A percentile compares a stretch with the other conserved stretches of the same genome.
These are phyloP conservation scores for Trichonephila clavipes DNA, from an alignment of 1,140 invertebrate species.

Conservation along the genomic window DNA sequence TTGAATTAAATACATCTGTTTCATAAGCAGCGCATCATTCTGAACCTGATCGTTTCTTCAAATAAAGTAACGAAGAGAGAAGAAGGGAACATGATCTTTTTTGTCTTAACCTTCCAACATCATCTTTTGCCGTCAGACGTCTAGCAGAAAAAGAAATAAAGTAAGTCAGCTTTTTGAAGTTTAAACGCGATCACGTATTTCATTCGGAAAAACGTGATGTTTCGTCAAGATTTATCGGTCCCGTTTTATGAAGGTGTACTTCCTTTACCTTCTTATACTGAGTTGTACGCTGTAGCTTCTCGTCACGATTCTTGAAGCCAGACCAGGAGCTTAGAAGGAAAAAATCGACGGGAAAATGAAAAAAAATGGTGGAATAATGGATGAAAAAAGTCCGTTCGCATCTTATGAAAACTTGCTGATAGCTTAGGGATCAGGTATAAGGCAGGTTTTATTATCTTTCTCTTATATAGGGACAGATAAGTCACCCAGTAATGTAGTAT, in stretches of 20 bases:
- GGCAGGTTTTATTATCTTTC: conserved; percentile 66
- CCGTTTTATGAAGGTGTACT: conserved; percentile 73
- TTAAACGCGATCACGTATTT: conserved; percentile 76
- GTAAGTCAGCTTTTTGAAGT: conserved; percentile 74
- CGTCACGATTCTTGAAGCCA: conserved; percentile 60
- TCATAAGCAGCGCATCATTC: conserved; percentile 39
- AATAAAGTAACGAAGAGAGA: conserved; percentile 3
- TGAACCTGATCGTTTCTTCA: background rate
- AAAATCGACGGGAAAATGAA: conserved; percentile 58
- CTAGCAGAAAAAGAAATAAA: conserved; percentile 55
- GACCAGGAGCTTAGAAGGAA: conserved; percentile 62
- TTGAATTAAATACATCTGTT: conserved; percentile 1
- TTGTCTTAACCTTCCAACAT: conserved; percentile 64
- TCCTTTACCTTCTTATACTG: conserved; percentile 48
- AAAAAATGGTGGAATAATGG: conserved; percentile 67
- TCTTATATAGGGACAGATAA: conserved; percentile 34
- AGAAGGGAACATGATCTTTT: conserved; percentile 35
- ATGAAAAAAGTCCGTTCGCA: conserved; percentile 73
- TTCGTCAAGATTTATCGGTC: conserved; percentile 72
- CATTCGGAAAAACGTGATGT: conserved; percentile 76
- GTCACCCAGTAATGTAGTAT: conserved; percentile 33
- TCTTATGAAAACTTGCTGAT: conserved; percentile 76
- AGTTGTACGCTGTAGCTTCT: conserved; percentile 28
- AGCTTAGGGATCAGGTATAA: conserved; percentile 72
- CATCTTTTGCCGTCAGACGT: conserved; percentile 59